Percentiles rank a stretch among this genome's conserved stretches.
Conservation (phyloP, 2,113 vertebrate genomes). For the Nematolebias whitei region DNA sequence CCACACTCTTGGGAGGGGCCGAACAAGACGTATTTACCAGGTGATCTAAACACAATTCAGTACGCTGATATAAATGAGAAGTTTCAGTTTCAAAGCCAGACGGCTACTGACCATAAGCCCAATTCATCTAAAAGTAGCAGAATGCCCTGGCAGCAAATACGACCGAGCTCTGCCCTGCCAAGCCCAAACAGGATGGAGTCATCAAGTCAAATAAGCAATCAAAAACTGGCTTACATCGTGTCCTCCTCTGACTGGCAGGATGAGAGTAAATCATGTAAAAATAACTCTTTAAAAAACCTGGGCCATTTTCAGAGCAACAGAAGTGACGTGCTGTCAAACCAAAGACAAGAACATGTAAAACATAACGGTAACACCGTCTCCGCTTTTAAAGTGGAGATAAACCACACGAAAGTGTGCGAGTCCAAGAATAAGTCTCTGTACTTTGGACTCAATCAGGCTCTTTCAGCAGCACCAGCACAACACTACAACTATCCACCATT, state of each 20-base stretch:
- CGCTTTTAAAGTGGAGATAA: conserved; percentile 80
- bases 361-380: conserved; percentile 64
- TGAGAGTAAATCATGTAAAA: conserved; percentile 79
- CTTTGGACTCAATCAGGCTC: conserved; percentile 82
- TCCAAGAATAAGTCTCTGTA: conserved; percentile 84
- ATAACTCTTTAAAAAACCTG: conserved; percentile 66
- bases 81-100: conserved; percentile 85
- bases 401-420: conserved; percentile 79
- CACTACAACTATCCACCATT: conserved; percentile 78
- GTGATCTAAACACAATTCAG: conserved; percentile 81
- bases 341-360: conserved; percentile 79
- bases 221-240: conserved; percentile 84
- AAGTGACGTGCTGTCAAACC: conserved; percentile 72
- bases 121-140: conserved; percentile 81
- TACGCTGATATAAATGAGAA: conserved; percentile 78
- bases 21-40: conserved; percentile 80
- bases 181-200: conserved; percentile 83
- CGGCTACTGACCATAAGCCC: conserved; percentile 82
- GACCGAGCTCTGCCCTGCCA: conserved; percentile 75
- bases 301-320: conserved; percentile 75
- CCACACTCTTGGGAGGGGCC: conserved; percentile 87
- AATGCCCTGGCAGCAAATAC: conserved; percentile 88
- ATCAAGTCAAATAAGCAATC: conserved; percentile 82
- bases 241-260: conserved; percentile 85
- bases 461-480: conserved; percentile 75